Base-by-base conservation (phyloP, 2,113 vertebrate species). In the Siniperca chuatsi region DNA sequence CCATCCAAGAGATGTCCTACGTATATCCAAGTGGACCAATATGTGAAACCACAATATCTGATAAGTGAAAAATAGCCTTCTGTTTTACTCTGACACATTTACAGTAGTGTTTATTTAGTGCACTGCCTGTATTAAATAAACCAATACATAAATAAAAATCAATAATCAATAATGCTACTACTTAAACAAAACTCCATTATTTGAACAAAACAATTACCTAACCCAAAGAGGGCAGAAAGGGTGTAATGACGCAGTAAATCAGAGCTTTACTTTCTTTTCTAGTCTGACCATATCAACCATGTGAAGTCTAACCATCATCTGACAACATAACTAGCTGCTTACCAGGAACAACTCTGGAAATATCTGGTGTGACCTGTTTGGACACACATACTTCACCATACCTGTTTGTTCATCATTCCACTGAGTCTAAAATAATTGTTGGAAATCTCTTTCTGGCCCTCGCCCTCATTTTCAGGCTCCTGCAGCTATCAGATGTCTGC, bases 401-500 rank as follows among this genome's bases (percentile, higher is more conserved):
- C 18, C 46, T 8, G 55, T 79, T 50, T 61, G 9, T 37, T 55
- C 20, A 23, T 70, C 54, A 70, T 67, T 84, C 60, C n/a, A 29
- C 18, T 62, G 37, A 23, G n/a, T 35, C 21, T 37, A 4, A 54
- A 50, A 40, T 46, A 46, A 33, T 23, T 13, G 20, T n/a, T 75
- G 1, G 1, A 74, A 29, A 74, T 52, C 15, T 76, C 7, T 33
- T 4, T 66, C 20, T 29, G 67, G 18, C 10, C 13, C 40, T 52
- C 25, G 64, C 5, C 11, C 33, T 42, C 46, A 13, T 58, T 71
- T 52, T 50, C 25, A 12, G 73, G 21, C 57, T 60, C 18, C 25
- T 15, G 37, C 80, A 81, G 72, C 4, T 74, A 90, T 90, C 83
- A 57, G 89, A 91, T 87, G 86, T 89, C 84, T 89, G 79, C 60